Evolutionary conservation across 2,888 invertebrate species (phyloP), one percentile per base, ranked within the genome.

Genomic region (Monoplex corrugatus): DNA sequence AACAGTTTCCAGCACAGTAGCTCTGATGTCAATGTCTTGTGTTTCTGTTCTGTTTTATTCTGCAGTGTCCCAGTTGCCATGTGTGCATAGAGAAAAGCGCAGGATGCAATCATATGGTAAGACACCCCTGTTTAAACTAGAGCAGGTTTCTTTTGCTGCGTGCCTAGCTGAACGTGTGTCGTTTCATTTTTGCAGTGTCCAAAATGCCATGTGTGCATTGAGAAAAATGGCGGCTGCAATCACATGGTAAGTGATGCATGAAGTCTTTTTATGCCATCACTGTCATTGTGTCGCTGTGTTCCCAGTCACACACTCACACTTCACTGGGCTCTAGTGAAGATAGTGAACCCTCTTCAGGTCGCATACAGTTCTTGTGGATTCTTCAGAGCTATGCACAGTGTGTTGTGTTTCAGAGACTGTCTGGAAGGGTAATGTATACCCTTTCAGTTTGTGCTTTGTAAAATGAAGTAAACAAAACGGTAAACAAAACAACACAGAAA

Each of bases 31-130:
- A 57, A n/a, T n/a, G n/a, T n/a, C n/a, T n/a, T n/a, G n/a, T n/a
- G n/a, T 38, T 38, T 38, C 75, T 80, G 28, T 80, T 80, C 43
- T 32, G 23, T 80, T 80, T 80, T 80, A 43, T 80, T 84, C 57
- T 45, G 28, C 93, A 97, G 97, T 99, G 99, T 96, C 99, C 99
- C 90, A 98, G 98, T 96, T 99, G 99, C 97, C 98, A 99, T 97
- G 99, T 99, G 94, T 99, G 99, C 97, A 99, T 99, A 96, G 99
- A 99, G 96, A 99, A 99, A 96, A 99, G 99, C 97, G 99, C 99
- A 89, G 99, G 99, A 2, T 99, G 99, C 96, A 99, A 99, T 97
- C 99, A 99, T 96, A 99, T 99, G 99, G 96, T 97, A 93, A 93
- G 94, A 38, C 19, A 13, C 19, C 80, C 28, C 43, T 19, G 80